Evolutionary conservation across 2,888 invertebrate genomes (phyloP).

Genomic region (Dicyrtoma fusca): DNA sequence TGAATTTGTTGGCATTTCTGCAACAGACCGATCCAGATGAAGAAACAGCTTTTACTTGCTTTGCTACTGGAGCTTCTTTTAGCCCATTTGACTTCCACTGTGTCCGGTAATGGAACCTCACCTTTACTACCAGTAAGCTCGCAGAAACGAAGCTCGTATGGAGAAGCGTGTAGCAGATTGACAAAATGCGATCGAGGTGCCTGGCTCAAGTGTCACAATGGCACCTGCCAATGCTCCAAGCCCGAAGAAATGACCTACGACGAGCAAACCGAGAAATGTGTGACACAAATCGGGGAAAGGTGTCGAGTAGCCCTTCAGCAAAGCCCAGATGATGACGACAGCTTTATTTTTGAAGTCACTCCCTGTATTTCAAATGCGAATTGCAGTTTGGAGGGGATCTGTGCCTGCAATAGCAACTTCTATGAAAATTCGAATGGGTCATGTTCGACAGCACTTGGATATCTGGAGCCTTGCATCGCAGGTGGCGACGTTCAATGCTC

Average conservation of each 20-base stretch:
- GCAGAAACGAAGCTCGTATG: conserved; percentile 20
- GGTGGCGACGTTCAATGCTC: conserved; percentile 3
- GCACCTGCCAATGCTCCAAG: conserved; percentile 18
- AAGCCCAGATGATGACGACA: background rate
- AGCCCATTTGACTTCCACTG: too few species aligned
- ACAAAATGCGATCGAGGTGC: conserved; percentile 19
- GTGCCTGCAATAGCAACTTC: conserved; percentile 11
- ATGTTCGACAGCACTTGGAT: background rate
- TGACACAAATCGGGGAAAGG: conserved; percentile 11
- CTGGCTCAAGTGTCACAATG: conserved; percentile 20
- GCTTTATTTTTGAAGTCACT: conserved; percentile 10
- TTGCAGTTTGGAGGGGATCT: conserved; percentile 20
- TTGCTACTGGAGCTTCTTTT: too few species aligned
- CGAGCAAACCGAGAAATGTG: conserved; percentile 8
- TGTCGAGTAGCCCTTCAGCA: conserved; percentile 20
- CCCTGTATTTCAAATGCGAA: conserved; percentile 12
- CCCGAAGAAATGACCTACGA: conserved; percentile 25
- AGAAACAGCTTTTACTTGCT: too few species aligned
- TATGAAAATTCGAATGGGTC: conserved; percentile 14
- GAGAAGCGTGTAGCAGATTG: conserved; percentile 12
- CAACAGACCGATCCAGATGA: too few species aligned
- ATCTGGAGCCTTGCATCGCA: background rate
- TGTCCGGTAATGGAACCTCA: too few species aligned
- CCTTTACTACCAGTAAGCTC: too few species aligned
- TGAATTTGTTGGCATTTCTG: too few species aligned